Evolutionary conservation across 2,797 vertebrate species (phyloP).

Genomic region (Phalanger gymnotis): DNA sequence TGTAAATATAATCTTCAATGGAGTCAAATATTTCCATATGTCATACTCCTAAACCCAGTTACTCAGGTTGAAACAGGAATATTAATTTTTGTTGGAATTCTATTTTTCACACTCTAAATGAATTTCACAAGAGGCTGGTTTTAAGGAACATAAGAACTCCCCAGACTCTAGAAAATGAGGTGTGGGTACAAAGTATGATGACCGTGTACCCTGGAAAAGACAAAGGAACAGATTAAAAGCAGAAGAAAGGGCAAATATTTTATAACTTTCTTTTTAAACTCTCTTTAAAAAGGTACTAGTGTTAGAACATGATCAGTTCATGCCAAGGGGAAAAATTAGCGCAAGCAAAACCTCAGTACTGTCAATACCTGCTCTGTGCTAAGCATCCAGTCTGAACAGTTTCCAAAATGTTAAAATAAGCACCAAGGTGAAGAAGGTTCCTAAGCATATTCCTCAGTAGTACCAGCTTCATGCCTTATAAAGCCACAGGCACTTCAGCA

Average conservation of each 20-base stretch:
- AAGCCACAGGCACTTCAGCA: background rate
- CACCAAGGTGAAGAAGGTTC: background rate
- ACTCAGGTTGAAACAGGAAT: background rate
- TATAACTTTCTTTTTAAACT: background rate
- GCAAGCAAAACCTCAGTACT: background rate
- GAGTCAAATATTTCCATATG: background rate
- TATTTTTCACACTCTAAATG: background rate
- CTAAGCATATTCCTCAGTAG: background rate
- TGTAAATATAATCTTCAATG: background rate
- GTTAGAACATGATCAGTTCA: background rate
- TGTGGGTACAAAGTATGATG: background rate
- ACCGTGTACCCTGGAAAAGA: background rate
- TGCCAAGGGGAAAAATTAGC: background rate
- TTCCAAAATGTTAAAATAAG: conserved; percentile 20
- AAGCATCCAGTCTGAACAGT: background rate
- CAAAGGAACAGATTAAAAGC: background rate
- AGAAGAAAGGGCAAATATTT: background rate
- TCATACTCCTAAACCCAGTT: background rate
- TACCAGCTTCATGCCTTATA: background rate
- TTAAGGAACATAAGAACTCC: background rate
- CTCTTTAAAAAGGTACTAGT: background rate
- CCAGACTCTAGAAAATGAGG: background rate
- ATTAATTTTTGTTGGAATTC: background rate
- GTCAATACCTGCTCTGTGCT: background rate
- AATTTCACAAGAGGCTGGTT: background rate